A percentile compares a stretch with the other conserved stretches of the same genome.
Evolutionary conservation across 2,797 vertebrate species (phyloP).

Genomic region (Iguana delicatissima): DNA sequence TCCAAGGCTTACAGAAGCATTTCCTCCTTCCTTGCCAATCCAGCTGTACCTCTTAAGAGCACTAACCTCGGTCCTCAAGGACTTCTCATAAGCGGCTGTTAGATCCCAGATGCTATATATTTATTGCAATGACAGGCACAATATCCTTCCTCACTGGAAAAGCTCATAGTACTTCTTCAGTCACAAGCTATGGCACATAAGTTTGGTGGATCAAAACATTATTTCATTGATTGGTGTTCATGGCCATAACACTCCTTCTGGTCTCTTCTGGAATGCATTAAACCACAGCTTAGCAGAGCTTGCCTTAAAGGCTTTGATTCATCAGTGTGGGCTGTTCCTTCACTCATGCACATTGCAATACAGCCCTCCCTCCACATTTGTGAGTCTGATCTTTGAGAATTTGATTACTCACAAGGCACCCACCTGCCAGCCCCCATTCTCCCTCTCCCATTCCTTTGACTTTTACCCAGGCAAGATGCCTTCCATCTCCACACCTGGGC

Average conservation of each 20-base stretch:
- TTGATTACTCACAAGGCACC: too few relatives aligned
- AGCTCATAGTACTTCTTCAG: constrained; percentile 15
- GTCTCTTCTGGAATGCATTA: background rate
- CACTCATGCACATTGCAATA: too few relatives aligned
- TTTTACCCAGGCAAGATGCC: too few relatives aligned
- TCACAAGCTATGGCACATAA: background rate
- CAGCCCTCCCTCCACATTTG: too few relatives aligned
- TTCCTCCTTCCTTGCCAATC: constrained; percentile 33
- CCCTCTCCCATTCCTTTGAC: too few relatives aligned
- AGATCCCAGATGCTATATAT: constrained; percentile 19
- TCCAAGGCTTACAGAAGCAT: constrained; percentile 33
- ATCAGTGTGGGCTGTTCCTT: too few relatives aligned
- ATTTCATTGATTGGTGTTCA: background rate
- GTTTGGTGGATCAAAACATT: background rate
- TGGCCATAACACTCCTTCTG: background rate
- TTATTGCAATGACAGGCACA: background rate
- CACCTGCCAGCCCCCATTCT: too few relatives aligned
- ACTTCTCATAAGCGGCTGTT: background rate
- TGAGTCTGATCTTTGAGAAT: too few relatives aligned
- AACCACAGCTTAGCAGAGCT: too few relatives aligned
- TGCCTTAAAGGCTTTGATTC: too few relatives aligned
- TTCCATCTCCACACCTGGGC: too few relatives aligned
- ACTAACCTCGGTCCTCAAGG: background rate
- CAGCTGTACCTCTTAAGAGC: constrained; percentile 15
- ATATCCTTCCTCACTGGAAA: constrained; percentile 9